Conservation (phyloP, 2,113 vertebrate species). For the Edolisoma coerulescens region DNA sequence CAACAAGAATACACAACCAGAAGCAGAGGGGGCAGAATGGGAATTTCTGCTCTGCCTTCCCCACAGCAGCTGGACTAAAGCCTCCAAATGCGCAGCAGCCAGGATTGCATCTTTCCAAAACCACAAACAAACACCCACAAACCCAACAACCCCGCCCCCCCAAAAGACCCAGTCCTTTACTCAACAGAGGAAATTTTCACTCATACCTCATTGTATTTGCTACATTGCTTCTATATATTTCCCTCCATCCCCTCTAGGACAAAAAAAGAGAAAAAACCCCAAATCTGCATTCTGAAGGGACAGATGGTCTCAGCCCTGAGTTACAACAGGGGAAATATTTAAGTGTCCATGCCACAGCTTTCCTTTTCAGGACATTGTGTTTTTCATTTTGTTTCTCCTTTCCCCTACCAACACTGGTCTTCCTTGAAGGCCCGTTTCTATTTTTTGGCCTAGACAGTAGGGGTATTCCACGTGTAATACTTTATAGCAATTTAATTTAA, state of each 20-base stretch:
- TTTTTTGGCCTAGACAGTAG: neutral
- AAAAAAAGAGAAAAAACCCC: neutral
- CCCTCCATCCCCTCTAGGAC: neutral
- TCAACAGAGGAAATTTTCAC: neutral
- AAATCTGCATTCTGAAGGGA: neutral
- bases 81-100: neutral
- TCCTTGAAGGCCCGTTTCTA: neutral
- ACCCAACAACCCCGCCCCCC: accelerated
- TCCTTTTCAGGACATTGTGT: neutral
- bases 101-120: neutral
- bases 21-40: neutral
- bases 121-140: neutral
- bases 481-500: neutral
- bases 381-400: neutral
- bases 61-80: neutral
- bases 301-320: neutral
- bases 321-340: neutral
- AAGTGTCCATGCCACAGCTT: neutral
- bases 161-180: neutral
- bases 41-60: neutral
- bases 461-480: neutral
- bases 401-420: neutral
- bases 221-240: neutral
- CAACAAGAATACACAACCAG: neutral
- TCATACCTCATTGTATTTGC: neutral